Percentiles rank a stretch among this genome's conserved stretches.
phyloP scores from a whole-genome alignment of 92 coral and sea anemone genomes.

The Muricea muricata region DNA sequence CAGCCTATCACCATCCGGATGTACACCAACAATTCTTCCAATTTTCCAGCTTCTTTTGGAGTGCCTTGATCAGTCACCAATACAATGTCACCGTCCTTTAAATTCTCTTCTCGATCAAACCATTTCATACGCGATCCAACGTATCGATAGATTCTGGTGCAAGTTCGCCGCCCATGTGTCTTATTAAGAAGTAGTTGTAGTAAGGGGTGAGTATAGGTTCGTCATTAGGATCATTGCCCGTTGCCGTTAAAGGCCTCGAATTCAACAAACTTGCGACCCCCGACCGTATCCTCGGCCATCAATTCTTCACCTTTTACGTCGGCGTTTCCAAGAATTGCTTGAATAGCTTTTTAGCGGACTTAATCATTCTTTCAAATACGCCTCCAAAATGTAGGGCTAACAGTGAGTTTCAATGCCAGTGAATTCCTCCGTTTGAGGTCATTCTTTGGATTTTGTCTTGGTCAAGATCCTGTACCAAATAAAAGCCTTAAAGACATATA shows the following conservation, averaged over 20 bases:
- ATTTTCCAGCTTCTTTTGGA: too few species aligned
- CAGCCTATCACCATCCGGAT: too few species aligned
- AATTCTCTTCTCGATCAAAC: too few species aligned
- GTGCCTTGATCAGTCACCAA: too few species aligned
- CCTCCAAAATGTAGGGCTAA: constrained; percentile 67
- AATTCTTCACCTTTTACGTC: constrained; percentile 20
- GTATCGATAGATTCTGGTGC: constrained; percentile 65
- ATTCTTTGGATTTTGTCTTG: constrained; percentile 22
- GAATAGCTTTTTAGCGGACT: constrained; percentile 35
- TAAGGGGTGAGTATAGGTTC: constrained; percentile 60
- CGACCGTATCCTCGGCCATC: background rate
- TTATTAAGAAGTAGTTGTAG: constrained; percentile 64
- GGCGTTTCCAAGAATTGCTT: constrained; percentile 15
- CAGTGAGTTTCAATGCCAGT: constrained; percentile 67
- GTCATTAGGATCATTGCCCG: constrained; percentile 61
- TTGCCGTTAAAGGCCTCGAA: constrained; percentile 56
- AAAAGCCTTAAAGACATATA: too few species aligned
- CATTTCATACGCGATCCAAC: too few species aligned
- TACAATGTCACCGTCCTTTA: too few species aligned
- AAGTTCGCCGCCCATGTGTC: constrained; percentile 72
- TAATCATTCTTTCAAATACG: constrained; percentile 54
- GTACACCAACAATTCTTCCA: too few species aligned
- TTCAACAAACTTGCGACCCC: constrained; percentile 49
- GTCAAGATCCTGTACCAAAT: constrained; percentile 21
- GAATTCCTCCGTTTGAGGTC: constrained; percentile 60